These are phyloP conservation scores for Caretta caretta DNA, from an alignment of 2,113 vertebrate species.

Conservation along the genomic window DNA sequence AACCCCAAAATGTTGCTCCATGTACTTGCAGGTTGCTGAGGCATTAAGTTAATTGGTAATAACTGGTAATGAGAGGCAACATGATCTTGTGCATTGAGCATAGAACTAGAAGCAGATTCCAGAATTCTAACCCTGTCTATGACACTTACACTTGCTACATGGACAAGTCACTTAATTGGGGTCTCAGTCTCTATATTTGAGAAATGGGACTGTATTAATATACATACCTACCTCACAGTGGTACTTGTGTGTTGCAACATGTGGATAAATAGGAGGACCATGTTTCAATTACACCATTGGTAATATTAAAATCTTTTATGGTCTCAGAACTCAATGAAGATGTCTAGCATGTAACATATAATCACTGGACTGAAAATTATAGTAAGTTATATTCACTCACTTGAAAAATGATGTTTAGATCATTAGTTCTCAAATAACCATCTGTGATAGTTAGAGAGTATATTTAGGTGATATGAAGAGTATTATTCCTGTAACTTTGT, in stretches of 20 bases:
- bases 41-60: not conserved
- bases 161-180: not conserved
- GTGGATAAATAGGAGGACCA: not conserved
- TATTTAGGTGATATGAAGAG: not conserved
- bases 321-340: not conserved
- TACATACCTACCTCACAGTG: not conserved
- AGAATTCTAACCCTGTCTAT: not conserved
- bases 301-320: not conserved
- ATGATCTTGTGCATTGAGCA: not conserved
- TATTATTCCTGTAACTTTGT: not conserved
- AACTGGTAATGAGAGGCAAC: not conserved
- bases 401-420: not conserved
- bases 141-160: not conserved
- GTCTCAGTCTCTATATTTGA: not conserved
- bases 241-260: not conserved
- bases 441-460: rapidly evolving
- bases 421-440: not conserved
- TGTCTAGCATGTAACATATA: not conserved
- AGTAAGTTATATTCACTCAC: not conserved
- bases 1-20: not conserved
- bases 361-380: not conserved
- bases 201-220: not conserved
- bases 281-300: not conserved
- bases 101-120: not conserved
- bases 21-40: not conserved